Evolutionary conservation across 1,140 invertebrate species (phyloP).

Genomic region (Bombus cullumanus): DNA sequence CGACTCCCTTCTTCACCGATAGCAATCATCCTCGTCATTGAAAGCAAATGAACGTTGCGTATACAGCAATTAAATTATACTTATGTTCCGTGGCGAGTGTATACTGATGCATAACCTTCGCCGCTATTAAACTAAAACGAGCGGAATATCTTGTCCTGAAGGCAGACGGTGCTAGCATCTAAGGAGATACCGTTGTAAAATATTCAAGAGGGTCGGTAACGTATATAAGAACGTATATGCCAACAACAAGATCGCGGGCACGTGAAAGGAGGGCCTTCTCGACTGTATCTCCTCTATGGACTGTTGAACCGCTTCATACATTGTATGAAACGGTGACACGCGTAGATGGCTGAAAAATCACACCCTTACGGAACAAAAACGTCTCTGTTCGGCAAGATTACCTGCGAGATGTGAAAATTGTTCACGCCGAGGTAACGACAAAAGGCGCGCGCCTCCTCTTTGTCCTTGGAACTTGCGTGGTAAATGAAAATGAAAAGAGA

Average conservation of each 20-base stretch:
- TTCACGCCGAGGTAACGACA: not conserved
- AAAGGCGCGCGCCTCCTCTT: slow-evolving; percentile 10
- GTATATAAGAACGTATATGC: too few relatives aligned
- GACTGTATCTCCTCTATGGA: not conserved
- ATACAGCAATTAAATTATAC: slow-evolving; percentile 51
- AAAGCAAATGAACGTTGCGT: slow-evolving; percentile 37
- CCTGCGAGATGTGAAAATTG: slow-evolving; percentile 10
- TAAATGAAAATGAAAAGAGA: not conserved
- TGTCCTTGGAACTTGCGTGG: not conserved
- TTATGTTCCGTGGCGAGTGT: slow-evolving; percentile 20
- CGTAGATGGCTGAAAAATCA: slow-evolving; percentile 2
- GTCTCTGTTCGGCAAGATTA: slow-evolving; percentile 12
- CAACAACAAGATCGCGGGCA: not conserved
- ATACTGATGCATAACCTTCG: not conserved
- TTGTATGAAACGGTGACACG: not conserved
- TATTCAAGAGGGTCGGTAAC: not conserved
- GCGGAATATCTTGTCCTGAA: not conserved
- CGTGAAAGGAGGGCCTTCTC: not conserved
- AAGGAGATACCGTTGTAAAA: slow-evolving; percentile 6
- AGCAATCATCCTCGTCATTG: slow-evolving; percentile 54
- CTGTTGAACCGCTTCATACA: not conserved
- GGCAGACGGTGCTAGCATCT: not conserved
- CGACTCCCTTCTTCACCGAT: slow-evolving; percentile 23
- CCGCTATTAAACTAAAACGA: not conserved
- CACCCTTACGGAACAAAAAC: not conserved